phyloP scores from a whole-genome alignment of 2,797 vertebrate species.

The Mallotus villosus region DNA sequence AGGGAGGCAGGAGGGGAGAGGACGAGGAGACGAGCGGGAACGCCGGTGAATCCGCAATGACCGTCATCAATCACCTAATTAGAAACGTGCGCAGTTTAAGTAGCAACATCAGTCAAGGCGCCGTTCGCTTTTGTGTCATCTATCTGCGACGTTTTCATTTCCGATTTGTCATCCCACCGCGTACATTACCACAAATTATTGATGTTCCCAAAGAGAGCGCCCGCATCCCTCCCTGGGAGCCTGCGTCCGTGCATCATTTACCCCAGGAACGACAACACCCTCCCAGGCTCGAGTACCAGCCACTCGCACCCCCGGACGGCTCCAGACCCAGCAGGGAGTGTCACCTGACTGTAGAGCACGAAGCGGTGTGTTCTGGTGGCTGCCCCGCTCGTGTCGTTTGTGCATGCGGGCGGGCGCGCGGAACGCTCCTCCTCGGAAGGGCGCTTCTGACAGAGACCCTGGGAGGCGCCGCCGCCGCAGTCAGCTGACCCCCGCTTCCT shows the following conservation, averaged over 20 bases:
- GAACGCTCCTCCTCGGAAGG: too few species aligned
- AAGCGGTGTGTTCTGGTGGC: too few species aligned
- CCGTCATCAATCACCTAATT: conserved; percentile 79
- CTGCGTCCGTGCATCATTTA: conserved; percentile 32
- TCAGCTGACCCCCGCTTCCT: conserved; percentile 14
- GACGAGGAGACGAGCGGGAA: conserved; percentile 1
- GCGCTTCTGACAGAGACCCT: conserved; percentile 5
- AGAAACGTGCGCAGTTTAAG: conserved; percentile 70
- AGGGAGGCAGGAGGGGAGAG: conserved; percentile 36
- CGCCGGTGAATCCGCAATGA: conserved; percentile 62
- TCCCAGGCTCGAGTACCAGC: conserved; percentile 40
- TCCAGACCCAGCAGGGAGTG: too few species aligned
- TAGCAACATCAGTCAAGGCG: conserved; percentile 74
- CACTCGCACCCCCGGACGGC: background rate
- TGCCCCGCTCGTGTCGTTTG: background rate
- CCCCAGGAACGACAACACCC: conserved; percentile 35
- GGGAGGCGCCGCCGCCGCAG: conserved; percentile 7
- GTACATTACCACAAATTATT: conserved; percentile 70
- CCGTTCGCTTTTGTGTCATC: conserved; percentile 67
- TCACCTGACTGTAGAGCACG: too few species aligned
- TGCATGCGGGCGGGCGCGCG: background rate
- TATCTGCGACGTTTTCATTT: conserved; percentile 70
- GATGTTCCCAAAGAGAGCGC: conserved; percentile 61
- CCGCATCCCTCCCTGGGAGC: conserved; percentile 58
- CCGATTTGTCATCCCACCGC: conserved; percentile 66